Base-by-base conservation (phyloP, 1,140 invertebrate species). In the Wiebesia pumilae region DNA sequence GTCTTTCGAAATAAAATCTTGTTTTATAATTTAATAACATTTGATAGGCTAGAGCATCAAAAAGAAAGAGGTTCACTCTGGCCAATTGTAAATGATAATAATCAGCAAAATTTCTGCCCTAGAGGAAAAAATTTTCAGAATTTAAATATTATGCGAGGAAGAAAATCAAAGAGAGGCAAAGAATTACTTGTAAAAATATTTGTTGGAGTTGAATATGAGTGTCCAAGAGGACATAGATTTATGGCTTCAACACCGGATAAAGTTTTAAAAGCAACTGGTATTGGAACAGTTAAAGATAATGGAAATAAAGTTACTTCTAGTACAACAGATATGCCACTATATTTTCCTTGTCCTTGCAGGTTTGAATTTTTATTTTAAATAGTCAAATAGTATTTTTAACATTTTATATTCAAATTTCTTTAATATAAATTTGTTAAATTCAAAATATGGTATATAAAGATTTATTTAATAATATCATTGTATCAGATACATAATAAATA, bases 131-230 rank as follows among this genome's bases (percentile, higher is more conserved):
- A 91, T 85, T 94, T 90, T 78, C 92, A 92, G 71, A 93, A 92
- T 75, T 71, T 91, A 12, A 94, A 92, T 84, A 88, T 89, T 14
- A 91, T 94, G 65, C 92, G 93, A 47, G 92, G 92, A 38, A 89
- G 94, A 21, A 94, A 94, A 83, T 92, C 92, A 0, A 94, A 94
- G 83, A 91, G 92, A 10, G 93, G 93, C 7, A 94, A 94, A 85
- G 94, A 94, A 89, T 96, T 98, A 90, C 96, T 96, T 19, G 97
- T 99, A 2, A 98, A 99, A 93, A 97, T 99, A 87, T 99, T 99
- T 91, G 96, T 99, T 87, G 99, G 99, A 2, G 96, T 98, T 88
- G 99, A 99, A 91, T 99, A 99, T 92, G 99, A 99, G 94, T 99
- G 99, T 94, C 97, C 97, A 0, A 92, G 97, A 69, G 99, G 99